Evolutionary conservation across 2,888 invertebrate genomes (phyloP), one percentile per base, ranked within the genome.

Genomic region (Spodoptera exigua): DNA sequence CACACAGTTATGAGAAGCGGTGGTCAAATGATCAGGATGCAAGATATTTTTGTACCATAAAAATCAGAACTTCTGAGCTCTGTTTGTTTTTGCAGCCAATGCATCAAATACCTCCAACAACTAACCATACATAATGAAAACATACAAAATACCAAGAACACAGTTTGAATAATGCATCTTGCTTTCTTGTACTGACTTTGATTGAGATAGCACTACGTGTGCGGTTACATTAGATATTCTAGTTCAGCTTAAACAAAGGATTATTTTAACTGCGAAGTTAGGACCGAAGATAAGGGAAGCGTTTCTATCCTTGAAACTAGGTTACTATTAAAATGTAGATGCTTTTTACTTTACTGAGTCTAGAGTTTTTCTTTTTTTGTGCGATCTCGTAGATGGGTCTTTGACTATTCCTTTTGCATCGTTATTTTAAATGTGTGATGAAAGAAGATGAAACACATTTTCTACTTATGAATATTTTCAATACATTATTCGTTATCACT

Each of bases 241-340:
- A 35, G 52, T 70, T 51, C 40, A 34, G 45, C 14, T 61, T 10
- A 16, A 44, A 56, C 70, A 44, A 56, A 51, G 70, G 56, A 57
- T 67, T 64, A 57, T 67, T 67, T 70, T 67, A 70, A 67, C 64
- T 70, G 70, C 53, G 53, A 70, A 70, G 41, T 52, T 64, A 36
- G 43, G 44, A 49, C 51, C 55, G 11, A 7, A 63, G 70, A 67
- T 70, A 67, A 70, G 40, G 18, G 12, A 47, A 39, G 39, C 18
- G 54, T 46, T 51, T 17, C 53, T 46, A 68, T 32, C 16, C 37
- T 41, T 34, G 41, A 52, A 66, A 62, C 54, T 55, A 27, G 70
- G 70, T 55, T 47, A n/a, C 16, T 27, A 41, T 62, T 54, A 41
- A 9, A 37, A 55, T 54, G 54, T 62, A 62, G 36, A 60, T 56